Base-by-base conservation (phyloP, 1,140 invertebrate genomes). In the Augochlora pura region DNA sequence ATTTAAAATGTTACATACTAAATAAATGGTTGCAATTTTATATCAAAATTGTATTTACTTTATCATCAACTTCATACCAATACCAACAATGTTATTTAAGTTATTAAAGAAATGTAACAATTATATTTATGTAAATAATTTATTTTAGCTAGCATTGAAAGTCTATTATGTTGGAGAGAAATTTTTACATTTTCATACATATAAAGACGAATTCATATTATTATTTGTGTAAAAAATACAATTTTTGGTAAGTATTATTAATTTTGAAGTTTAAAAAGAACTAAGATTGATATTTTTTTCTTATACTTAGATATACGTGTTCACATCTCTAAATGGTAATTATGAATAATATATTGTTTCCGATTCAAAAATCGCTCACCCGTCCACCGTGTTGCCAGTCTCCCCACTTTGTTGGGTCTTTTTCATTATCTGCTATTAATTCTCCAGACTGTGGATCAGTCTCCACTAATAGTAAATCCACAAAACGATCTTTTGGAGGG, bases 361-460 rank as follows among this genome's bases (percentile, higher is more conserved):
- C 9, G 7, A 66, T 69, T 91, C 46, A 91, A 74, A 91, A 91
- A 70, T 91, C 90, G 49, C 76, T 91, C 52, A 91, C 89, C 65
- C 90, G 81, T 5, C 90, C 89, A 73, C 86, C 80, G 52, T 87
- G 65, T 63, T 91, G 90, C 91, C 90, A 91, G 59, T 91, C 90
- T 62, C 90, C 90, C 88, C 89, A 91, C 80, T 91, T 91, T 12
- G 89, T 91, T 75, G 90, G 90, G 57, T 91, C 82, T 60, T 90
- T 87, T 68, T 91, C 90, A 16, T 25, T 77, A 62, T 91, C 69
- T 27, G 87, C 27, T 73, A 88, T 79, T 38, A 90, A 16, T 83
- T 91, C 90, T 32, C 90, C 89, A 74, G 62, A 89, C 25, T 66
- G 82, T 21, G 86, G 80, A 79, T 91, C 81, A 42, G 84, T 90